These are phyloP conservation scores for Nettapus auritus DNA, from an alignment of 2,113 vertebrate genomes.

Conservation along the genomic window DNA sequence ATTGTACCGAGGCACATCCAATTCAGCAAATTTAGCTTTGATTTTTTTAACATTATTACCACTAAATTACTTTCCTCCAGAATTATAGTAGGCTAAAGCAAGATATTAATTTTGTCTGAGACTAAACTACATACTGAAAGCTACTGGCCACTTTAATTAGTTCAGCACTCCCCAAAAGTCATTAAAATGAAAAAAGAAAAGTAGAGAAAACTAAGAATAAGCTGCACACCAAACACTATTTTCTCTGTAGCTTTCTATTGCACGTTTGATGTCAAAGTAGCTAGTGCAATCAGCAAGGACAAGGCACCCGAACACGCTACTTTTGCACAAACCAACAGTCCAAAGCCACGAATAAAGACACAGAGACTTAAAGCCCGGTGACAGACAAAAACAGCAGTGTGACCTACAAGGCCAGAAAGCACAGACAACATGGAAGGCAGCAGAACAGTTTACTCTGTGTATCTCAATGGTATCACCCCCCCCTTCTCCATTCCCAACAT, in stretches of 20 bases:
- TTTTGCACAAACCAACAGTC: neutral
- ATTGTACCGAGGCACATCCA: neutral
- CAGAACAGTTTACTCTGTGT: neutral
- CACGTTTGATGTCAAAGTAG: neutral
- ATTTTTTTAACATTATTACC: neutral
- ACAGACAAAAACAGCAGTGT: neutral
- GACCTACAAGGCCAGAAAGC: neutral
- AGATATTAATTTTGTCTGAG: neutral
- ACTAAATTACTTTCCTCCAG: neutral
- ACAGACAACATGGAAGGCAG: neutral
- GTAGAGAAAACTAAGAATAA: neutral
- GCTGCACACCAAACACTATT: neutral
- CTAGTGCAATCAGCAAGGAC: neutral
- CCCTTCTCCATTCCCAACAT: neutral
- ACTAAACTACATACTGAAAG: neutral
- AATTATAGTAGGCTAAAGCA: neutral
- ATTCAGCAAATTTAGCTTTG: neutral
- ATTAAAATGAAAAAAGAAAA: neutral
- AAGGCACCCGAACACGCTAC: neutral
- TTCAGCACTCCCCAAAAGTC: neutral
- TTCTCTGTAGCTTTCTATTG: neutral
- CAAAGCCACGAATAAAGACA: neutral
- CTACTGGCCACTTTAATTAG: neutral
- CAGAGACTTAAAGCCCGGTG: neutral
- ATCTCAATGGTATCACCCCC: neutral